Percentiles rank a stretch among this genome's conserved stretches.
phyloP scores from a whole-genome alignment of 2,113 vertebrate species.

The Phalacrocorax aristotelis region DNA sequence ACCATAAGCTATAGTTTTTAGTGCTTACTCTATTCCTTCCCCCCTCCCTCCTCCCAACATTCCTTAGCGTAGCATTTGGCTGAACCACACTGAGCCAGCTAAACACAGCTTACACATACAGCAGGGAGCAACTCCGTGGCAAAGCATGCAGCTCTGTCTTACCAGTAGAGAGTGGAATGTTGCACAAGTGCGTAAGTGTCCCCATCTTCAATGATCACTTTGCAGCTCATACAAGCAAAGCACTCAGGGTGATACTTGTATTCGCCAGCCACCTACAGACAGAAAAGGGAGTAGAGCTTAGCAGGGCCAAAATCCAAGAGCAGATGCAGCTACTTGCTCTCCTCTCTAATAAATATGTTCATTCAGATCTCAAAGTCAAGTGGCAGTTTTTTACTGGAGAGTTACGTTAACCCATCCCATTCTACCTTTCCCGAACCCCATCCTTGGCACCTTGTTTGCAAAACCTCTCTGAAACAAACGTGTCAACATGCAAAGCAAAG shows the following conservation, averaged over 20 bases:
- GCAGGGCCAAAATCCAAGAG: not conserved
- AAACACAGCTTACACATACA: not conserved
- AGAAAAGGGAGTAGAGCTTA: constrained; percentile 43
- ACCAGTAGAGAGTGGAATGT: constrained; percentile 93
- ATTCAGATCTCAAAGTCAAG: not conserved
- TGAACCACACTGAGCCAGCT: not conserved
- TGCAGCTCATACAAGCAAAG: constrained; percentile 94
- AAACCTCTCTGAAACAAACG: not conserved
- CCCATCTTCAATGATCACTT: constrained; percentile 91
- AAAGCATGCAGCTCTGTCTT: constrained; percentile 21
- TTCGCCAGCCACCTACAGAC: constrained; percentile 90
- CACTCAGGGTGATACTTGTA: constrained; percentile 98
- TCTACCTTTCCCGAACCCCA: not conserved
- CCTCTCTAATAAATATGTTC: not conserved
- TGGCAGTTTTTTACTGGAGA: not conserved
- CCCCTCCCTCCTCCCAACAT: not conserved
- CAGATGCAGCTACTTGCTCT: not conserved
- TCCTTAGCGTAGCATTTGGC: not conserved
- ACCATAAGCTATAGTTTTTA: not conserved
- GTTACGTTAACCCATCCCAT: not conserved
- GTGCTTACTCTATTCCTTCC: not conserved
- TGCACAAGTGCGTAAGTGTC: constrained; percentile 94
- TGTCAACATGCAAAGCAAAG: not conserved
- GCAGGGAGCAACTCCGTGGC: not conserved
- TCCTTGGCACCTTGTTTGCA: not conserved